phyloP scores from a whole-genome alignment of 2,888 invertebrate genomes.

The Carcina quercana region DNA sequence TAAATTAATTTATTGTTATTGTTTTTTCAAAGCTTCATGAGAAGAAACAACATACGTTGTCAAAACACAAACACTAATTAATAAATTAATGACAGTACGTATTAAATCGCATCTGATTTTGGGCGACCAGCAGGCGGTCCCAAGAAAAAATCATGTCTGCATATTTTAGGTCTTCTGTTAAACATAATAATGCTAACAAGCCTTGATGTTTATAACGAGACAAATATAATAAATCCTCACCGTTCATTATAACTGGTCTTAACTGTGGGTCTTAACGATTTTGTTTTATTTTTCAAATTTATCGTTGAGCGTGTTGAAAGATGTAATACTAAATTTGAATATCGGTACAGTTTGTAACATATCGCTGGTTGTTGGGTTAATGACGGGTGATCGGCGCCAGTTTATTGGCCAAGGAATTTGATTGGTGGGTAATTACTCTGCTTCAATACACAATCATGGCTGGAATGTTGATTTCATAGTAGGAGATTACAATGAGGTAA shows the following conservation, averaged over 20 bases:
- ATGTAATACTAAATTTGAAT: slow-evolving; percentile 13
- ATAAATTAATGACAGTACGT: slow-evolving; percentile 1
- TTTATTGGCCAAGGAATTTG: slow-evolving; percentile 9
- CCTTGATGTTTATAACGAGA: slow-evolving; percentile 11
- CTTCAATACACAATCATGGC: no score
- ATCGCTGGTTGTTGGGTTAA: slow-evolving; percentile 10
- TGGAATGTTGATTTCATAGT: no score
- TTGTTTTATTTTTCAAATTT: slow-evolving; percentile 13
- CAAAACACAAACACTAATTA: background rate
- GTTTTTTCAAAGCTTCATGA: no score
- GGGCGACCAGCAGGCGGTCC: slow-evolving; percentile 7
- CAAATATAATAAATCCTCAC: slow-evolving; percentile 12
- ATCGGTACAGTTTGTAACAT: slow-evolving; percentile 6
- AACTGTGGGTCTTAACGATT: slow-evolving; percentile 10
- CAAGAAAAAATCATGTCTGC: slow-evolving; percentile 4
- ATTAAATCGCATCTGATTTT: background rate
- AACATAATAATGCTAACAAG: slow-evolving; percentile 9
- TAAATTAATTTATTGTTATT: no score
- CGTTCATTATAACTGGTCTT: slow-evolving; percentile 11
- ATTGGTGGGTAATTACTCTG: slow-evolving; percentile 8
- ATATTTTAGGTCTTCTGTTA: slow-evolving; percentile 9
- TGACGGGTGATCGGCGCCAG: slow-evolving; percentile 8
- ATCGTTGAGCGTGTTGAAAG: slow-evolving; percentile 9
- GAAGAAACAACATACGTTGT: no score
- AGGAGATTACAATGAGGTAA: no score